A percentile compares a stretch with the other conserved stretches of the same genome.
These are phyloP conservation scores for Octodon degus DNA, from an alignment of 2,113 vertebrate species.

Conservation along the genomic window DNA sequence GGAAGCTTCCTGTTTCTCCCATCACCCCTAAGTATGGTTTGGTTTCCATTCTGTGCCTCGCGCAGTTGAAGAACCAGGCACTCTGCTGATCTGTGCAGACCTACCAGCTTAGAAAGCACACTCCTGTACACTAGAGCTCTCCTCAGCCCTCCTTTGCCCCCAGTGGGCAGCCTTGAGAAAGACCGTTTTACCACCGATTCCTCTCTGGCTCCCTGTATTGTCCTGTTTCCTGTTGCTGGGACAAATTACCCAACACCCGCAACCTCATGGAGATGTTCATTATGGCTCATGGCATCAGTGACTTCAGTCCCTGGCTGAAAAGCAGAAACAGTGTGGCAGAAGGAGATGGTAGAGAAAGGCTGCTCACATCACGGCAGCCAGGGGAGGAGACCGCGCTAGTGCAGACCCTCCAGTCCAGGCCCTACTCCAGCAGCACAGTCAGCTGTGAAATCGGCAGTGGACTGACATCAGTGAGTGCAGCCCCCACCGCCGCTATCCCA, in stretches of 20 bases:
- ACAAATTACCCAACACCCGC: not conserved
- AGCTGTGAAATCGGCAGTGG: not conserved
- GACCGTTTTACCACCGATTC: not conserved
- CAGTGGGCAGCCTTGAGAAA: no score
- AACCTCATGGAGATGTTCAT: not conserved
- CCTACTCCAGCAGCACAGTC: not conserved
- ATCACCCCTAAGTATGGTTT: not conserved
- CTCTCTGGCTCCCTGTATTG: not conserved
- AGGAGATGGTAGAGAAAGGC: no score
- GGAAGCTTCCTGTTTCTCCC: not conserved
- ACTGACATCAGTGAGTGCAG: not conserved
- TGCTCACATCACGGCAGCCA: not conserved
- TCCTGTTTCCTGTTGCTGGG: not conserved
- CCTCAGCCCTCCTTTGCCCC: not conserved
- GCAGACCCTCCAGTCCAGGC: not conserved
- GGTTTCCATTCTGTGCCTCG: not conserved
- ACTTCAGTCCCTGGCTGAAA: not conserved
- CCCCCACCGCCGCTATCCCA: not conserved
- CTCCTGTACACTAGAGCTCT: not conserved
- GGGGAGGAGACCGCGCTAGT: not conserved
- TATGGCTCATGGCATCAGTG: not conserved
- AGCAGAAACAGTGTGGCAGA: not conserved
- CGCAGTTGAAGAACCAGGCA: not conserved
- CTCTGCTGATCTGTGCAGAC: accelerated
- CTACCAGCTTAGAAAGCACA: not conserved